These are phyloP conservation scores for Trachelus troglodyta DNA, from an alignment of 2,888 invertebrate species.

Conservation along the genomic window DNA sequence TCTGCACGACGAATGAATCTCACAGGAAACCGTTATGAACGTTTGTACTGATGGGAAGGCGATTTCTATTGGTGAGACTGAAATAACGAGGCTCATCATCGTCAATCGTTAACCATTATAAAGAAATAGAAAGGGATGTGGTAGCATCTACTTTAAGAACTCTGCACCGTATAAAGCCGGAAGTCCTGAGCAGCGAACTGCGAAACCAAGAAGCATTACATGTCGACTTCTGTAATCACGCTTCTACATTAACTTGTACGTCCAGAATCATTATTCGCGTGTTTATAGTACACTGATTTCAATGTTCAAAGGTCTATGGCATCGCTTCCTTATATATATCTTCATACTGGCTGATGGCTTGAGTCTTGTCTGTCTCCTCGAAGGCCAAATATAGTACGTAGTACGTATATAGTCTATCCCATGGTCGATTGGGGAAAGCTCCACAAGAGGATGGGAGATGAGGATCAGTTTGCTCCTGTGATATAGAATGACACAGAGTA, in stretches of 20 bases:
- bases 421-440: neutral
- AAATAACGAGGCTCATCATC: neutral
- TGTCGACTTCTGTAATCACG: neutral
- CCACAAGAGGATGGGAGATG: neutral
- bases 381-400: neutral
- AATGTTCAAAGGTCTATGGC: neutral
- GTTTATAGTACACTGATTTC: neutral
- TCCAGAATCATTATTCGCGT: neutral
- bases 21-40: neutral
- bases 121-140: neutral
- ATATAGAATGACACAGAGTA: neutral
- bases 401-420: neutral
- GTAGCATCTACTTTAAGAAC: neutral
- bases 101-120: neutral
- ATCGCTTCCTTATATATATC: neutral
- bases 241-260: neutral
- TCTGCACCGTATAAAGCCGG: neutral
- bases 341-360: neutral
- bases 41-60: neutral
- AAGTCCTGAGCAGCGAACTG: neutral
- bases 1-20: neutral
- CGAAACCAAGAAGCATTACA: neutral
- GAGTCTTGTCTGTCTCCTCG: neutral
- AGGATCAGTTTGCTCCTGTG: neutral
- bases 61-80: neutral